Base-by-base conservation (phyloP, 2,113 vertebrate species). In the Crotalus viridis region DNA sequence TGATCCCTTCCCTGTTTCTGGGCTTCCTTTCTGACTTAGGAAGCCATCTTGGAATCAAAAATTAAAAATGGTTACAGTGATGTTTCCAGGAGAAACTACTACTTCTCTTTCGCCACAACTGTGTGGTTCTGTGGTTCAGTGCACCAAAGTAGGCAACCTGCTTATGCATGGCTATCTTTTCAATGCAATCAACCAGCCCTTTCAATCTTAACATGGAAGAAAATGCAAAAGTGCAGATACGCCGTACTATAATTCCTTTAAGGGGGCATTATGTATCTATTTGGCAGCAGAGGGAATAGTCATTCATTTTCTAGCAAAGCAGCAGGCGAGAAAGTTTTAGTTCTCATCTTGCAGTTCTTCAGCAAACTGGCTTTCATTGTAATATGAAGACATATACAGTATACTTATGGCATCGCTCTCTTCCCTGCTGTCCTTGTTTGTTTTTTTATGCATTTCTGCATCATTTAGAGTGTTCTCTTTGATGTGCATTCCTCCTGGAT, bases 401-500 rank as follows among this genome's bases (percentile, higher is more conserved):
- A 97, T 96, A 94, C 96, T 98, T 97, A 98, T 97, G 97, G 96
- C 97, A 98, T 97, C 96, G 95, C 95, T 96, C 91, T 95, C 97
- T 97, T 98, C 98, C 97, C 97, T 97, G 97, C 97, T 96, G 97
- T 97, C 92, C 95, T 97, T 98, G 98, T 98, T 93, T 98, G 97
- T 98, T 98, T 97, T 98, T 98, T 98, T 98, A 97, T 97, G 97
- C 97, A 96, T 98, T 98, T 98, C 98, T 98, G 98, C 98, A 98
- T 98, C 98, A 98, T 98, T 98, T 98, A 97, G 96, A 98, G 95
- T 95, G 97, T 97, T 96, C 89, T 93, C 98, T 98, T 98, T 98
- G 98, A 98, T 98, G 97, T 97, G 94, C 97, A 98, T 98, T 98
- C 97, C 97, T 98, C 95, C 96, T 97, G 96, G 97, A 98, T 97